Evolutionary conservation across 2,797 vertebrate species (phyloP), one percentile per base, ranked within the genome.

Genomic region (Oreochromis grahami): DNA sequence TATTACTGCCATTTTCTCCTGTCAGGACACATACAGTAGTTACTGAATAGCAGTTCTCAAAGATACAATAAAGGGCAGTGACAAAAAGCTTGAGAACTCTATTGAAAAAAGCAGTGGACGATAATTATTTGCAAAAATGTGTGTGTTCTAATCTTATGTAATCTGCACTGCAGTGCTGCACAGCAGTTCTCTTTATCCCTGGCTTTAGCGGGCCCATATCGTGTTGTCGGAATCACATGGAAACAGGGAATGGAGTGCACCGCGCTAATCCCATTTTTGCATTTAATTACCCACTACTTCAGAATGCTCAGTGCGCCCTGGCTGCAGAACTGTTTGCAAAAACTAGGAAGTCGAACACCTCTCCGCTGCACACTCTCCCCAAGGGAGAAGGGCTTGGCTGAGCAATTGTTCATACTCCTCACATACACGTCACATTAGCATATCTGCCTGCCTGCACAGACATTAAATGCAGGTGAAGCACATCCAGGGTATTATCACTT

Each of bases 391-490:
- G 88, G 91, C 91, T 93, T 86, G 94, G 91, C 91, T 92, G 87
- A 86, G 81, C 84, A 87, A 94, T 94, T 91, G 89, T 92, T 93
- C 89, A 91, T 86, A 72, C 90, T 84, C 72, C 88, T 92, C 94
- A 90, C 90, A 92, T 84, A 89, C 86, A 55, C 87, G 77, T 90
- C 81, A 85, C 91, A 94, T 95, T 96, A 94, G 91, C 94, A 95
- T 95, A 94, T 91, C 92, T 94, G 93, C 90, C 93, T 92, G 82
- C 89, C 88, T 90, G 89, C 90, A 85, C 90, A 87, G 92, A 93
- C 93, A 89, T 88, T 91, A 93, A 94, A 91, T 89, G 88, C 91
- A 94, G 93, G 93, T 94, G 92, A 94, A 90, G 92, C 92, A 86
- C 88, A 86, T 60, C 82, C 88, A n/a, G 78, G 88, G 90, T 91